These are phyloP conservation scores for Aporrectodea caliginosa DNA, from an alignment of 1,140 invertebrate genomes.

Conservation along the genomic window DNA sequence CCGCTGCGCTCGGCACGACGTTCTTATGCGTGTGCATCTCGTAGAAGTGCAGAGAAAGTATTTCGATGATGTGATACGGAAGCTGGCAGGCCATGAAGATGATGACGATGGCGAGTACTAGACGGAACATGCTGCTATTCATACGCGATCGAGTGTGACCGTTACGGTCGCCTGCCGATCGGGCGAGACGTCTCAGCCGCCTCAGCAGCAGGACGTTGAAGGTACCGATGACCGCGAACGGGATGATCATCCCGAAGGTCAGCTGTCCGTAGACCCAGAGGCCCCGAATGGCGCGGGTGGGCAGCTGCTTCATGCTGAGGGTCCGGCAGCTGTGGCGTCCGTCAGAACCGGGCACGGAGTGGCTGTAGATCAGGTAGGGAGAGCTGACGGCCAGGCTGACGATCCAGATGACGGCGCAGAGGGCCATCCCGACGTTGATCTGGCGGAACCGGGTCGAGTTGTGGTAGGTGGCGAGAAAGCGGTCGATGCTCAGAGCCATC, in stretches of 20 bases:
- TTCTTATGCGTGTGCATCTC: background rate
- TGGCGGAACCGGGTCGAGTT: background rate
- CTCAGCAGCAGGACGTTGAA: background rate
- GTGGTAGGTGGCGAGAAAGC: background rate
- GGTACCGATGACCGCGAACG: background rate
- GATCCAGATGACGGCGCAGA: background rate
- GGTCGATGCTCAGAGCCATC: constrained; percentile 12
- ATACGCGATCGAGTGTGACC: background rate
- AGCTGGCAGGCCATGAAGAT: constrained; percentile 10
- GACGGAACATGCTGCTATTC: constrained; percentile 1
- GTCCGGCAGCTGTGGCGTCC: background rate
- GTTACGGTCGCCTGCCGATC: background rate
- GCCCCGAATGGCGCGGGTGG: background rate
- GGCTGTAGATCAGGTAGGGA: background rate
- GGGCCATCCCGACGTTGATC: background rate
- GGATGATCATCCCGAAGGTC: background rate
- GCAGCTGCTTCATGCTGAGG: background rate
- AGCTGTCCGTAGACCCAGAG: background rate
- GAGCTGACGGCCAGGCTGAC: background rate
- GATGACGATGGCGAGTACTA: constrained; percentile 5
- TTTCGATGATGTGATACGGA: background rate
- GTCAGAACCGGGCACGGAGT: background rate
- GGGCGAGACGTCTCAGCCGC: background rate
- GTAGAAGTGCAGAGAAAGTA: background rate
- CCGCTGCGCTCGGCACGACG: background rate